Base-by-base conservation (phyloP, 2,888 invertebrate species). In the Trissoscelio sp. region DNA sequence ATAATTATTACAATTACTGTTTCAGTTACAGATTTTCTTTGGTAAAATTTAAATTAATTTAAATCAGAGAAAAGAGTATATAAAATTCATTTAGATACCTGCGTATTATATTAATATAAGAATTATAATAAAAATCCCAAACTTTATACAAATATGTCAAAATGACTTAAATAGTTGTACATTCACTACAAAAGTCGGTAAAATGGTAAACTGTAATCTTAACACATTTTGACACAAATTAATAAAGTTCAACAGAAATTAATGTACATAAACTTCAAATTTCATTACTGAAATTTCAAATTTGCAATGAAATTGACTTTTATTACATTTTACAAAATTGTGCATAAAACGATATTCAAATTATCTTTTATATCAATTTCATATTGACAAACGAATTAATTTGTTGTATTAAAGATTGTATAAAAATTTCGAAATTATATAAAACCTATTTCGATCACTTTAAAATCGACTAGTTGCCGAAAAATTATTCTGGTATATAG, bases 191-290 rank as follows among this genome's bases (percentile, higher is more conserved):
- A 24, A 24, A 51, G 48, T 51, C 20, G 20, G 46, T 20, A 48
- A 48, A 48, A 48, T 48, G 7, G 7, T 48, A 14, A 48, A 51
- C 48, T 51, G 3, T 51, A 51, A 51, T 51, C 48, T 51, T 51
- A 51, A 51, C 12, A 51, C 22, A 51, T 24, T 51, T 51, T 24
- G 48, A 22, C 48, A 24, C 24, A 51, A 51, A 51, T 51, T 51
- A 51, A 51, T 6, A 4, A 51, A 51, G 48, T 51, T 51, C 24
- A 51, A 51, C 24, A n/a, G 48, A 24, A 51, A 51, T 51, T 51
- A 51, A 3, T 51, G 48, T 22, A 51, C 48, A 24, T 4, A 24
- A 51, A 24, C 48, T 22, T 51, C 24, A 51, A 51, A 51, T 51
- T 51, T 51, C 12, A 24, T 51, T 24, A 51, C 11, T 5, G 48